Evolutionary conservation across 2,888 invertebrate species (phyloP), one percentile per base, ranked within the genome.

Genomic region (Diadegma fenestrale): DNA sequence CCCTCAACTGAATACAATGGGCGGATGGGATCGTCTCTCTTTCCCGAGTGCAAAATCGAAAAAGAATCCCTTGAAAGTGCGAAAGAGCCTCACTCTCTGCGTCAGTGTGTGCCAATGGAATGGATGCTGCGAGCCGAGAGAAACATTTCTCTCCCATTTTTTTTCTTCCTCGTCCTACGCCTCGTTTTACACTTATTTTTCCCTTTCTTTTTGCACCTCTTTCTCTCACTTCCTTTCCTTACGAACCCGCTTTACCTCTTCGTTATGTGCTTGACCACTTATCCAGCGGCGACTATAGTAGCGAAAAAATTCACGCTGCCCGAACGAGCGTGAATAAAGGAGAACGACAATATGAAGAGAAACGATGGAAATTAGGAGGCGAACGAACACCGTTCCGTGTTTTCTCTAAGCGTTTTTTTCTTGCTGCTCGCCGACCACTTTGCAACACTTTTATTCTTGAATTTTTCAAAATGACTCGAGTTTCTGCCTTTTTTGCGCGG

Each of bases 1-100:
- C 26, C 66, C 82, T 76, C 75, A 72, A 76, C 79, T 85, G 85
- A 82, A 85, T 85, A 85, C 85, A 85, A 85, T 85, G 85, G 82
- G 26, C 85, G 79, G 75, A 68, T 84, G 81, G 73, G 33, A 68
- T 58, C 58, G 58, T 58, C 58, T 58, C 58, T 58, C 72, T 63
- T 33, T 61, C 71, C 63, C 61, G 71, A 41, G 72, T 63, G 78
- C 68, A 77, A 78, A 78, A 64, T 78, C 81, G 72, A 63, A 75
- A 80, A 68, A 66, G 51, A 80, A 63, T 12, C 73, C 68, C 58
- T 66, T 58, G 45, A 78, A 73, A 80, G 81, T 85, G 84, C 81
- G 69, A 85, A 82, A 82, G 66, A 85, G 79, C 64, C 71, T 68
- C 37, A 51, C 73, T 30, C 68, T 76, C 19, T 33, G 19, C 17